A percentile compares a stretch with the other conserved stretches of the same genome.
Evolutionary conservation across 2,113 vertebrate genomes (phyloP).

Genomic region (Lutjanus erythropterus): DNA sequence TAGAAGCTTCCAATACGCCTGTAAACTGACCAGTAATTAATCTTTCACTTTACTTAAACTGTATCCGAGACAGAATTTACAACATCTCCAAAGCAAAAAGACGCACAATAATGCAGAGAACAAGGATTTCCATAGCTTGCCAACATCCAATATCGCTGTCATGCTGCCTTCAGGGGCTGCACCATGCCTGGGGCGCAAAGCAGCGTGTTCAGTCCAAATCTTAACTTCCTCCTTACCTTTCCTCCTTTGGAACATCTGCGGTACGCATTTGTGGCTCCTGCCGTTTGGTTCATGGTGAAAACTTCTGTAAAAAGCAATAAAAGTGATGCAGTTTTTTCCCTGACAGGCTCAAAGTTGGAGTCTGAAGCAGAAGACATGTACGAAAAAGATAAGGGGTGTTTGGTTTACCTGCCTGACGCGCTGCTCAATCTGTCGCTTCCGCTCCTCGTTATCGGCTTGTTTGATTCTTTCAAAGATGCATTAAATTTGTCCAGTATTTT

Average conservation of each 20-base stretch:
- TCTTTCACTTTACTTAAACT: background rate
- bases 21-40: background rate
- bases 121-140: too few relatives aligned
- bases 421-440: too few relatives aligned
- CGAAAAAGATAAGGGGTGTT: background rate
- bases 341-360: slow-evolving; percentile 19
- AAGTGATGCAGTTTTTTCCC: background rate
- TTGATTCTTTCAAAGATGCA: background rate
- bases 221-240: slow-evolving; percentile 79
- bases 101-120: slow-evolving; percentile 2
- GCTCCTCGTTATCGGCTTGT: background rate
- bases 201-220: background rate
- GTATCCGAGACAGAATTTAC: background rate
- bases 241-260: slow-evolving; percentile 84
- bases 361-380: rapidly evolving
- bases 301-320: slow-evolving; percentile 44
- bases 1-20: too few relatives aligned
- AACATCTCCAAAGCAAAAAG: slow-evolving; percentile 37
- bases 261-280: slow-evolving; percentile 83
- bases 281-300: slow-evolving; percentile 85
- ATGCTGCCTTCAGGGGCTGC: background rate
- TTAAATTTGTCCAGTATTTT: background rate
- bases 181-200: background rate
- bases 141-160: background rate
- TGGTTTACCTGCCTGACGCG: slow-evolving; percentile 56